Evolutionary conservation across 2,797 vertebrate genomes (phyloP).

Genomic region (Oryzias dopingdopingensis): DNA sequence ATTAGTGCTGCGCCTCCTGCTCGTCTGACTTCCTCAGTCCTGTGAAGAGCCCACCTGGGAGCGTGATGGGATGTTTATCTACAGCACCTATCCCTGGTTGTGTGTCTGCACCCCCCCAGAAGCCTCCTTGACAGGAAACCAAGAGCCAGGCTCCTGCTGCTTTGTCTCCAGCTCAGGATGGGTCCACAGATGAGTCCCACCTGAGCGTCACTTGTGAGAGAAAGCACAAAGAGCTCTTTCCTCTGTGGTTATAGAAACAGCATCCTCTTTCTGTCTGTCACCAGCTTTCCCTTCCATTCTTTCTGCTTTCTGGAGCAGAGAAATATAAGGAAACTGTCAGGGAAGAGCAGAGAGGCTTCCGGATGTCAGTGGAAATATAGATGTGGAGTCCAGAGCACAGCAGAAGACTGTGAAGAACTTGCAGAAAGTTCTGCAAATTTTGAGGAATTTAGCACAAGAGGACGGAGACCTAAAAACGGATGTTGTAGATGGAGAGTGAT

Average conservation of each 20-base stretch:
- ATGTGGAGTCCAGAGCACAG: conserved; percentile 1
- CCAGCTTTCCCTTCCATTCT: conserved; percentile 41
- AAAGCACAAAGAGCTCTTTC: conserved; percentile 44
- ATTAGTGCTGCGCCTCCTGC: conserved; percentile 52
- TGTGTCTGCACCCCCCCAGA: conserved; percentile 18
- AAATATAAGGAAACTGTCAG: conserved; percentile 28
- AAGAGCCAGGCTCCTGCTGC: conserved; percentile 61
- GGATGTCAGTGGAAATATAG: conserved; percentile 11
- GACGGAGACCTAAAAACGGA: too few relatives aligned
- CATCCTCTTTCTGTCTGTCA: conserved; percentile 42
- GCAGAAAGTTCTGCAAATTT: conserved; percentile 11
- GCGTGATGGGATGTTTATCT: conserved; percentile 34
- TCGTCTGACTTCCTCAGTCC: conserved; percentile 57
- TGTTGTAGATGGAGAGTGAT: too few relatives aligned
- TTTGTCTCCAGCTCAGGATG: conserved; percentile 67
- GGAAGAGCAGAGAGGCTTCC: conserved; percentile 15
- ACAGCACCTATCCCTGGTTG: conserved; percentile 7
- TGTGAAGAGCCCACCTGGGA: conserved; percentile 62
- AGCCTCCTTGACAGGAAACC: conserved; percentile 54
- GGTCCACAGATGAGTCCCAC: conserved; percentile 65
- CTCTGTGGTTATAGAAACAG: conserved; percentile 42
- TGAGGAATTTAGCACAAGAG: too few relatives aligned
- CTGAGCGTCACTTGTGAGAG: conserved; percentile 59
- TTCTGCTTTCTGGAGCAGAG: conserved; percentile 45
- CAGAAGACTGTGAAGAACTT: conserved; percentile 13